phyloP scores from a whole-genome alignment of 2,797 vertebrate genomes.

The Cyclura pinguis region DNA sequence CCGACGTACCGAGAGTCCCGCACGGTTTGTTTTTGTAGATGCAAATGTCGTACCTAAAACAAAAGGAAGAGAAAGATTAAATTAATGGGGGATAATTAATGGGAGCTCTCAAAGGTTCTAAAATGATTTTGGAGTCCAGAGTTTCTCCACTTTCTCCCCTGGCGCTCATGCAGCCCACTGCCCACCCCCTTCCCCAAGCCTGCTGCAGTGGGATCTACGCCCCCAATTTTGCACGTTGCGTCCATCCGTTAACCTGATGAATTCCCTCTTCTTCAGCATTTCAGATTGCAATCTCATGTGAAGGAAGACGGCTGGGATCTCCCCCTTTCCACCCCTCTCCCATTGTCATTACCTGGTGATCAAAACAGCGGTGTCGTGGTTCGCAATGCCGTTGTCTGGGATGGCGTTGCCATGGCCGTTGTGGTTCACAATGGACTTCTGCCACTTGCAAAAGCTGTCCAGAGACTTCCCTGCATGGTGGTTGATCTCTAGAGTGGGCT shows the following conservation, averaged over 20 bases:
- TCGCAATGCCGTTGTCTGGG: constrained; percentile 94
- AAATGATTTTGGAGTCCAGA: too few relatives aligned
- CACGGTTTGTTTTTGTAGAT: constrained; percentile 99
- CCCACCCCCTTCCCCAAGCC: too few relatives aligned
- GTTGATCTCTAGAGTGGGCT: constrained; percentile 97
- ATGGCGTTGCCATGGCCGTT: constrained; percentile 95
- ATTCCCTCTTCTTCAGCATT: too few relatives aligned
- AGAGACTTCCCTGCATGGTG: constrained; percentile 97
- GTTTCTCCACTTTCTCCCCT: too few relatives aligned
- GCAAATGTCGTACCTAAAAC: constrained; percentile 94
- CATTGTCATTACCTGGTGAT: constrained; percentile 90
- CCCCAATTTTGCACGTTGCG: too few relatives aligned
- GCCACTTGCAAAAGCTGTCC: constrained; percentile 99
- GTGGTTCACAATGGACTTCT: constrained; percentile 95
- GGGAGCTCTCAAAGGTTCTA: too few relatives aligned
- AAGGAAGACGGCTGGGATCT: too few relatives aligned
- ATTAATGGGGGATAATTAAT: too few relatives aligned
- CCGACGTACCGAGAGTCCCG: constrained; percentile 91
- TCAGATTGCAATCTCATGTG: too few relatives aligned
- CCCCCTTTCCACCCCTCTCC: neutral
- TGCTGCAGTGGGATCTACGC: too few relatives aligned
- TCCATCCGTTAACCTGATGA: too few relatives aligned
- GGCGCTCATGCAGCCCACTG: too few relatives aligned
- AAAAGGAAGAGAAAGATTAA: neutral
- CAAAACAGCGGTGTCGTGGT: constrained; percentile 96